These are phyloP conservation scores for Fulica atra DNA, from an alignment of 2,113 vertebrate genomes.

Conservation along the genomic window DNA sequence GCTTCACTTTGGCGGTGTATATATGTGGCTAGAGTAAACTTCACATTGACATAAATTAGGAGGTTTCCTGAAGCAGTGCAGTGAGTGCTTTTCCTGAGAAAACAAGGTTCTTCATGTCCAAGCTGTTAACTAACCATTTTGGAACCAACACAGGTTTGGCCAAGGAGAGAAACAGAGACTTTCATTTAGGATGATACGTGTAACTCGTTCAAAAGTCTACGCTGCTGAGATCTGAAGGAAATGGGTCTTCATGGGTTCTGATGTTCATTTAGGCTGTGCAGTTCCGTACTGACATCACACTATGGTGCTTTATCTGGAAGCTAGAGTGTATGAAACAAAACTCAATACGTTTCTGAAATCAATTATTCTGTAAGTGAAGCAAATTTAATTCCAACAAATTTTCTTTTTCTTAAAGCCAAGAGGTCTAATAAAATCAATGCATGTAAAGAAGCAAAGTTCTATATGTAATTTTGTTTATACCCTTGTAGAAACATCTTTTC, in stretches of 20 bases:
- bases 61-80: background rate
- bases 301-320: background rate
- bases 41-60: too few relatives aligned
- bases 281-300: background rate
- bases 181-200: background rate
- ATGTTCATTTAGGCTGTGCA: background rate
- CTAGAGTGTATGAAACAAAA: background rate
- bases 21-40: rapidly evolving
- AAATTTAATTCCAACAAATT: background rate
- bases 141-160: background rate
- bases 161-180: background rate
- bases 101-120: background rate
- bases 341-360: background rate
- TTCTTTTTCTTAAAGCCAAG: constrained; percentile 24
- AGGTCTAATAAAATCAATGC: background rate
- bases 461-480: background rate
- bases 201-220: background rate
- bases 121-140: rapidly evolving
- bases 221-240: background rate
- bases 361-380: background rate
- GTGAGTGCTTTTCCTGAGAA: background rate
- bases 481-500: background rate
- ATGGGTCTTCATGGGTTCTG: background rate
- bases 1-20: background rate
- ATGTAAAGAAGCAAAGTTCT: background rate